Conservation (phyloP, 2,797 vertebrate genomes). For the Cuniculus paca region DNA sequence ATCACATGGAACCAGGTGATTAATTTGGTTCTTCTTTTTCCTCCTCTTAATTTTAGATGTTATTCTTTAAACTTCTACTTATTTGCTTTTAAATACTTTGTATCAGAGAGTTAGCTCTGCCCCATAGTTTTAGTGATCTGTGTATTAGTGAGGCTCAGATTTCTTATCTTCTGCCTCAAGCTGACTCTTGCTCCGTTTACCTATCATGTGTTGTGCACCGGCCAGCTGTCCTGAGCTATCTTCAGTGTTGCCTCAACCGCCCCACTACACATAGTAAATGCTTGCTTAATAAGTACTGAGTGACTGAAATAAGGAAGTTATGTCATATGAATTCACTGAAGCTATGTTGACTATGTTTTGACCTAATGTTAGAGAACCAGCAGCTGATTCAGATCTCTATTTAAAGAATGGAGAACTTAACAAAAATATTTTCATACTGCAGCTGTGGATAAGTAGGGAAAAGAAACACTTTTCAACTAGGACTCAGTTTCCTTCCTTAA, state of each 20-base stretch:
- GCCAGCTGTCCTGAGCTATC: background rate
- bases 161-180: background rate
- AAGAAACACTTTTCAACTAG: background rate
- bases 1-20: background rate
- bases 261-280: background rate
- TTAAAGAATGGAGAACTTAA: constrained; percentile 79
- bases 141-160: background rate
- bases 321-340: constrained; percentile 54
- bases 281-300: background rate
- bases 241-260: background rate
- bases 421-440: constrained; percentile 25
- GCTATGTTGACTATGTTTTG: constrained; percentile 24
- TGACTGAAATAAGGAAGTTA: constrained; percentile 62
- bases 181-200: background rate
- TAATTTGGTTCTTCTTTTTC: background rate
- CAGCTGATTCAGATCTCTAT: constrained; percentile 75
- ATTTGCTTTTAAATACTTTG: background rate
- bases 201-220: accelerated
- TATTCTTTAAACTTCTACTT: background rate
- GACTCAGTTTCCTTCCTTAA: constrained; percentile 45
- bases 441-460: constrained; percentile 37
- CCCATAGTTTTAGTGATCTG: background rate
- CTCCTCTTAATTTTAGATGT: background rate
- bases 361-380: background rate
- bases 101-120: background rate